These are phyloP conservation scores for human DNA, from an alignment of 2,113 vertebrate genomes.

Conservation along the genomic window DNA sequence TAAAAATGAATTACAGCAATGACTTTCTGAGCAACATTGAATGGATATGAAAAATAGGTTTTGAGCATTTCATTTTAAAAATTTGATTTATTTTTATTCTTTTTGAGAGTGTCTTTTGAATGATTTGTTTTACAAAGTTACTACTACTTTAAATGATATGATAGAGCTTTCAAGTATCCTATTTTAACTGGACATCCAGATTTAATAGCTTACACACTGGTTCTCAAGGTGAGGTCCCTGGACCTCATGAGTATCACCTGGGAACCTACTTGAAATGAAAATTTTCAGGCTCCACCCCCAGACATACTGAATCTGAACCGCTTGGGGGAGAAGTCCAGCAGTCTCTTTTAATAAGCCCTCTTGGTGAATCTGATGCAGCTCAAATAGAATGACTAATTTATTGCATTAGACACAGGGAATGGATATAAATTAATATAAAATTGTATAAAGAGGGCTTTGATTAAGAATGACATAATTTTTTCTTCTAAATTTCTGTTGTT, in stretches of 20 bases:
- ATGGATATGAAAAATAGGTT: not conserved
- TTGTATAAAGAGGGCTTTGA: not conserved
- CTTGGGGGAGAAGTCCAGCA: not conserved
- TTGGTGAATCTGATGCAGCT: not conserved
- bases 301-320: not conserved
- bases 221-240: not conserved
- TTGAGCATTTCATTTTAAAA: not conserved
- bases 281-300: too few species aligned
- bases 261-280: not conserved
- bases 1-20: conserved; percentile 5
- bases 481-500: not conserved
- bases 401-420: not conserved
- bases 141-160: not conserved
- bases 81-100: not conserved
- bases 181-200: not conserved
- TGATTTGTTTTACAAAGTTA: not conserved
- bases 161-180: not conserved
- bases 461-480: not conserved
- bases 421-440: not conserved
- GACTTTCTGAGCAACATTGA: not conserved
- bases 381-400: not conserved
- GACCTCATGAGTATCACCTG: not conserved
- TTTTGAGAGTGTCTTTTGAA: not conserved
- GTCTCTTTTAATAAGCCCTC: not conserved
- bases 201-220: not conserved